Evolutionary conservation across 2,113 vertebrate species (phyloP), one percentile per base, ranked within the genome.

Genomic region (Nyctereutes procyonoides): DNA sequence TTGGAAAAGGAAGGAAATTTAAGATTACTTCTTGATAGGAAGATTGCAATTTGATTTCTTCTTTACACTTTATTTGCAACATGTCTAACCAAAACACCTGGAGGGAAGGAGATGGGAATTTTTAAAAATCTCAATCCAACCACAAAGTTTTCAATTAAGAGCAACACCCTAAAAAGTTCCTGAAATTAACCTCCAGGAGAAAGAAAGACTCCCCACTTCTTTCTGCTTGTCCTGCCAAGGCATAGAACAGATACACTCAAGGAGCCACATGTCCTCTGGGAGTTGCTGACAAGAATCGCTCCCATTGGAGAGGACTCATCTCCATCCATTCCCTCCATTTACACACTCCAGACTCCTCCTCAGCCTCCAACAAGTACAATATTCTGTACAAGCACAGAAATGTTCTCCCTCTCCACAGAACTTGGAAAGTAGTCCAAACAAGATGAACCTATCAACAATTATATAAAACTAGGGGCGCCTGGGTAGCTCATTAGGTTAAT

Each of bases 171-270:
- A 17, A 97, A 86, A 43, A 35, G 9, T 56, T 38, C 86, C 65
- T 76, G 14, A n/a, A 0, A 0, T 43, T 26, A 88, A 67, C 60
- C 88, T 88, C 2, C 74, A 90, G 58, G 5, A 88, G 67, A 26
- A 97, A 6, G 65, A 3, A 81, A 69, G 96, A 38, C 93, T 51
- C 48, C 43, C 35, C 0, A 43, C 8, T 51, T n/a, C 35, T 76
- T 97, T 60, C 51, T 38, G 22, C 67, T 30, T 85, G 28, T n/a
- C 77, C 22, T 19, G 24, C 30, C 53, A 12, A 17, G 62, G 62
- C 13, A 1, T 17, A 22, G 10, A n/a, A 15, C 62, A n/a, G 62
- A 28, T 1, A 8, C 0, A 0, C 12, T 12, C 32, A 2, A 60
- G 91, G 95, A 38, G 56, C 24, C 83, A 79, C 6, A 26, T 15